Conservation (phyloP, 35 echinoderm and acorn worm genomes). For the Apostichopus parvimensis region DNA sequence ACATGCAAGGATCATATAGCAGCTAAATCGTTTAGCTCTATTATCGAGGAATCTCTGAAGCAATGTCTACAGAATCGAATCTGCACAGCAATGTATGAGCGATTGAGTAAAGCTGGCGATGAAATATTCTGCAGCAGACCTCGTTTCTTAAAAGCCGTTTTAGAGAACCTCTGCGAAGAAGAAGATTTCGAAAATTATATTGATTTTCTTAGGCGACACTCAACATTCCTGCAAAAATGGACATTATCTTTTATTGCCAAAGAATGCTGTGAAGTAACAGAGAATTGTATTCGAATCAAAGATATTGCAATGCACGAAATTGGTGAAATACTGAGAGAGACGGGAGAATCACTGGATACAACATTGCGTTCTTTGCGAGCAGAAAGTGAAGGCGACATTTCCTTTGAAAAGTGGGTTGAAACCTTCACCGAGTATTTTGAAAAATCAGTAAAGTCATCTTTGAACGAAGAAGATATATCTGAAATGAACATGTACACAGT, state of each 20-base stretch:
- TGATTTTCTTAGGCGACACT: not conserved
- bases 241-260: conserved; percentile 15
- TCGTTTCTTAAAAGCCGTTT: not conserved
- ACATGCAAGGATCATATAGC: not conserved
- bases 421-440: conserved; percentile 3
- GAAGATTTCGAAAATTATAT: not conserved
- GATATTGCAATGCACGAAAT: conserved; percentile 39
- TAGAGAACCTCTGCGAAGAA: no score
- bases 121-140: conserved; percentile 29
- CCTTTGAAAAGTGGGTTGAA: conserved; percentile 5
- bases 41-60: no score
- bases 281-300: not conserved
- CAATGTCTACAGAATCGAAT: no score
- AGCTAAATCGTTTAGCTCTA: no score
- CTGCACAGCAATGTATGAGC: no score
- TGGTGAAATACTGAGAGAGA: not conserved
- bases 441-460: not conserved
- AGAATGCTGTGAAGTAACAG: not conserved
- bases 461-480: conserved; percentile 21
- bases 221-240: not conserved
- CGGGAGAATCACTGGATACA: not conserved
- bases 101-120: conserved; percentile 29
- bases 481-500: conserved; percentile 6
- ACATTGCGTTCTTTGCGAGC: not conserved
- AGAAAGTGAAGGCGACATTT: not conserved